phyloP scores from a whole-genome alignment of 2,113 vertebrate species.

The Tylochromis polylepis region DNA sequence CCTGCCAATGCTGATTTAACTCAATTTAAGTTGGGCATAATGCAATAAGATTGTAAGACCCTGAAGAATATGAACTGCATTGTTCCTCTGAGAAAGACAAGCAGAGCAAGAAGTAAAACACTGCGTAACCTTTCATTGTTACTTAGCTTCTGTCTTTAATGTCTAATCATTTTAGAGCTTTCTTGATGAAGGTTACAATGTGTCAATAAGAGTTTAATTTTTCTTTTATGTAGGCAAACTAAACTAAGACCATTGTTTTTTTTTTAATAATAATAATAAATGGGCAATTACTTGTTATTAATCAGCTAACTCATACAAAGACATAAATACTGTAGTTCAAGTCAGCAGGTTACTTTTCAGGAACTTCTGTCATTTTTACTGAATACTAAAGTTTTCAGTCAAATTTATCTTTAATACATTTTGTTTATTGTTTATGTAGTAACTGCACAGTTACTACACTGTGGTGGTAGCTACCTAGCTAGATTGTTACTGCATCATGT shows the following conservation, averaged over 20 bases:
- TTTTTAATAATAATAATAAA: neutral
- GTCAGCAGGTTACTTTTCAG: neutral
- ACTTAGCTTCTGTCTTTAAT: neutral
- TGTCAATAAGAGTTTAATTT: neutral
- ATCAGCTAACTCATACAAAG: neutral
- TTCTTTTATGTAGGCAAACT: neutral
- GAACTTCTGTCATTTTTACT: neutral
- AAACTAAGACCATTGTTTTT: too few species aligned
- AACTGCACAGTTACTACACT: neutral
- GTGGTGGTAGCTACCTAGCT: neutral
- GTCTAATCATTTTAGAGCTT: neutral
- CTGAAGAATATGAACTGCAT: neutral
- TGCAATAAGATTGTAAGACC: neutral
- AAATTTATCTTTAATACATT: neutral
- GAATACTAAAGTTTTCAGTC: neutral
- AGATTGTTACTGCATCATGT: neutral
- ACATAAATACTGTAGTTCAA: neutral
- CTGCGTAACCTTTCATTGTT: neutral
- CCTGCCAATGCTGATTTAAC: neutral
- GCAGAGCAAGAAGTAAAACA: neutral
- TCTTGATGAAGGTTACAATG: neutral
- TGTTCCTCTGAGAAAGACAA: neutral
- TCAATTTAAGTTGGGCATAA: neutral
- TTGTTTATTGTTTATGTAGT: neutral
- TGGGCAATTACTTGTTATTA: neutral